These are phyloP conservation scores for Cheilosia vulpina DNA, from an alignment of 2,888 invertebrate species.

Conservation along the genomic window DNA sequence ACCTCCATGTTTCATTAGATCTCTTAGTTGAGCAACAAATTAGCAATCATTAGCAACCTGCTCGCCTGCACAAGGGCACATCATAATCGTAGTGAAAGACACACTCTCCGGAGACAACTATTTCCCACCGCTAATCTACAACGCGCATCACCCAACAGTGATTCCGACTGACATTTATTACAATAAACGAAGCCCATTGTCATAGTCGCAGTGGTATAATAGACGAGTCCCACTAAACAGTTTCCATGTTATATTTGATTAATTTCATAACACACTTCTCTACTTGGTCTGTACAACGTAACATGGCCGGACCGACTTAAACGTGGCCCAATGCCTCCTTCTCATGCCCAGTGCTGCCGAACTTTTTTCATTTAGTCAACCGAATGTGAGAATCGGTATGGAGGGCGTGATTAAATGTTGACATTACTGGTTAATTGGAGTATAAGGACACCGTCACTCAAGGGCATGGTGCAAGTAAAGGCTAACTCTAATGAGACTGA, in stretches of 20 bases:
- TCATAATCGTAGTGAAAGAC: too few relatives aligned
- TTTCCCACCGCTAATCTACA: too few relatives aligned
- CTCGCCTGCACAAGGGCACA: too few relatives aligned
- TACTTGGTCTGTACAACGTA: too few relatives aligned
- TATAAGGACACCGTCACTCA: slow-evolving; percentile 23
- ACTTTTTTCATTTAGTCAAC: not conserved
- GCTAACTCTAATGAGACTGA: not conserved
- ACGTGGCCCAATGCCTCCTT: not conserved
- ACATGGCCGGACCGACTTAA: too few relatives aligned
- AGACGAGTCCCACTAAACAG: not conserved
- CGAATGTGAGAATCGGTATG: not conserved
- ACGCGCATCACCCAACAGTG: too few relatives aligned
- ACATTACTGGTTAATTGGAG: slow-evolving; percentile 32
- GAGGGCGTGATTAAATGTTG: slow-evolving; percentile 26
- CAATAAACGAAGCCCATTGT: not conserved
- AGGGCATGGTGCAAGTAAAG: not conserved
- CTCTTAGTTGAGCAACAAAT: too few relatives aligned
- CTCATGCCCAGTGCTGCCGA: not conserved
- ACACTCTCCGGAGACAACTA: too few relatives aligned
- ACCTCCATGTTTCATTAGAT: too few relatives aligned
- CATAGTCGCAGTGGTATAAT: too few relatives aligned
- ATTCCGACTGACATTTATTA: not conserved
- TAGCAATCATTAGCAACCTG: too few relatives aligned
- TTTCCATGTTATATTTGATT: not conserved
- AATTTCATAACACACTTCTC: slow-evolving; percentile 16